phyloP scores from a whole-genome alignment of 2,113 vertebrate species.

The Spheniscus mendiculus region DNA sequence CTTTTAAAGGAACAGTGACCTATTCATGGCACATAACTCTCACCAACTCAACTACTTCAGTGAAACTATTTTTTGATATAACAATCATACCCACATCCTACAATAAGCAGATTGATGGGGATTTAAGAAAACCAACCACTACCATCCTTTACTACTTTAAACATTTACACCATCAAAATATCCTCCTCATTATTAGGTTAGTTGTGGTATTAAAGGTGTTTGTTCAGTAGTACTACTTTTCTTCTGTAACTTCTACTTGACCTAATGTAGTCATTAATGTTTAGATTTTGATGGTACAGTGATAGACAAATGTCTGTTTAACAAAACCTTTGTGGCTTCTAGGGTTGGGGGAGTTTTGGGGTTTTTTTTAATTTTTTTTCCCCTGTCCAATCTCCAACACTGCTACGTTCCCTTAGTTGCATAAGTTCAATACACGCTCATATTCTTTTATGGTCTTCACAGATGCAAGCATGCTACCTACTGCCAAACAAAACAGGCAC shows the following conservation, averaged over 20 bases:
- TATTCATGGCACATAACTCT: background rate
- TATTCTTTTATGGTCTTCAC: background rate
- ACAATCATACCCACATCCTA: background rate
- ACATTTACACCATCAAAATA: background rate
- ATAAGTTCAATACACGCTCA: background rate
- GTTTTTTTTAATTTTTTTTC: background rate
- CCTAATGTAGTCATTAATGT: background rate
- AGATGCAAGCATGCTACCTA: background rate
- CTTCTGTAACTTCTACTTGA: background rate
- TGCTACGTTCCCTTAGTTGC: background rate
- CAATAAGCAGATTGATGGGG: background rate
- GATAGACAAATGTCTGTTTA: background rate
- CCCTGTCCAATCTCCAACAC: background rate
- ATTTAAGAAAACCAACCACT: background rate
- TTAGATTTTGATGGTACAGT: background rate
- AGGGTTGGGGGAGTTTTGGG: too few species aligned
- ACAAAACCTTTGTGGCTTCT: background rate
- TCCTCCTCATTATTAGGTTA: background rate
- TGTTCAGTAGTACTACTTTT: background rate
- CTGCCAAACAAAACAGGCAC: background rate
- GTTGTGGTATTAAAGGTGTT: background rate
- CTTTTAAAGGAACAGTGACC: slow-evolving; percentile 19
- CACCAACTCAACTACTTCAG: background rate
- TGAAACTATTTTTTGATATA: background rate
- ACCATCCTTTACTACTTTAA: background rate